Conservation (phyloP, 2,797 vertebrate genomes). For the Yasuhikotakia modesta region DNA sequence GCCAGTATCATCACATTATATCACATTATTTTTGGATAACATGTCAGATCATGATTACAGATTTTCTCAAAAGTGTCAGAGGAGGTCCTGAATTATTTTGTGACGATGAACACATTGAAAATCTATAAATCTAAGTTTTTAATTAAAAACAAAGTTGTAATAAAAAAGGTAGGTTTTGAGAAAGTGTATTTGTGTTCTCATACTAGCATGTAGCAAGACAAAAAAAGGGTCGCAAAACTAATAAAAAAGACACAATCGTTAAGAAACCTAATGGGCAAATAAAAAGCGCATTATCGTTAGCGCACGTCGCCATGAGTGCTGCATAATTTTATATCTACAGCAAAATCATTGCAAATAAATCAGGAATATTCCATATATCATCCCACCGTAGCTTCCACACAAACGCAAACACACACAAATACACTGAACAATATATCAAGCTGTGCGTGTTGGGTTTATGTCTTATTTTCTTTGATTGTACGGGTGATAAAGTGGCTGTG, state of each 20-base stretch:
- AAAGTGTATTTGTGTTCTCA: not conserved
- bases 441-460: slow-evolving; percentile 4
- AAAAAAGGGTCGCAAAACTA: not conserved
- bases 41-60: not conserved
- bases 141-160: not conserved
- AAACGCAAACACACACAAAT: not conserved
- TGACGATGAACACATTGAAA: not conserved
- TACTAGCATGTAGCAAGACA: not conserved
- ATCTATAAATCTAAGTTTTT: not conserved
- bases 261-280: not conserved
- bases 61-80: not conserved
- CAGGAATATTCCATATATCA: not conserved
- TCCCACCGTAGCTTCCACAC: not conserved
- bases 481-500: slow-evolving; percentile 1
- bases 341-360: not conserved
- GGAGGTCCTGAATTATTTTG: not conserved
- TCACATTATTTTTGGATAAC: not conserved
- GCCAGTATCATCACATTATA: not conserved
- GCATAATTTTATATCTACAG: not conserved
- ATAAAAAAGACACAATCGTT: not conserved
- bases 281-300: not conserved
- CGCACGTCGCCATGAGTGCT: not conserved
- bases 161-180: not conserved
- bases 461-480: slow-evolving; percentile 25
- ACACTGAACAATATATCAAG: not conserved